phyloP scores from a whole-genome alignment of 2,113 vertebrate genomes.

The Emydocephalus ijimae region DNA sequence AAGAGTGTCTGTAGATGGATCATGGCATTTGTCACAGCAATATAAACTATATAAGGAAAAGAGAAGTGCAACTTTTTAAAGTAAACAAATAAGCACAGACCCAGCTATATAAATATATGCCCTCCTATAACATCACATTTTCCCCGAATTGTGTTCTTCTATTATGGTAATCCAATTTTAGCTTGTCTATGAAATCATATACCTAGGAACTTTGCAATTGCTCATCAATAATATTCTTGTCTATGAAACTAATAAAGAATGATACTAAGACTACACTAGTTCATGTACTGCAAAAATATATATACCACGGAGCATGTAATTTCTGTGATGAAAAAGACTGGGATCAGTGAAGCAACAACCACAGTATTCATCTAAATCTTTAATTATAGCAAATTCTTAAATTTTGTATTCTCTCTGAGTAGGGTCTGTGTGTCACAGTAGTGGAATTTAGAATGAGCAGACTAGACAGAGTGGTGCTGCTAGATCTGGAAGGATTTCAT shows the following conservation, averaged over 20 bases:
- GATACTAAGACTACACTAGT: neutral
- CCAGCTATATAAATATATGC: neutral
- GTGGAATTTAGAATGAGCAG: neutral
- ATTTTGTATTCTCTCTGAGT: slow-evolving; percentile 6
- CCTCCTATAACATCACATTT: neutral
- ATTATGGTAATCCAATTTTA: slow-evolving; percentile 2
- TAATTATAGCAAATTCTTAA: slow-evolving; percentile 23
- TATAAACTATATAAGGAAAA: neutral
- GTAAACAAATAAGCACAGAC: neutral
- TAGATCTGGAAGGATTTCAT: neutral
- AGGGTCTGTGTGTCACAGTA: neutral
- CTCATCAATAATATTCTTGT: neutral
- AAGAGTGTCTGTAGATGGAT: neutral
- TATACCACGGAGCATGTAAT: neutral
- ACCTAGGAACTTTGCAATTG: slow-evolving; percentile 14
- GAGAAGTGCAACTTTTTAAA: neutral
- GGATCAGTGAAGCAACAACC: neutral
- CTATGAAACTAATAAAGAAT: neutral
- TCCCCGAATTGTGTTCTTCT: neutral
- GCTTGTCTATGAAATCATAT: neutral
- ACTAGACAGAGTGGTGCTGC: neutral
- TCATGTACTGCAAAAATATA: neutral
- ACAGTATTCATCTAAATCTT: slow-evolving; percentile 22
- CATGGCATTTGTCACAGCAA: neutral
- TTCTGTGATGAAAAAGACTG: slow-evolving; percentile 12